Conservation (phyloP, 2,888 invertebrate genomes). For the Drosophila mercatorum region DNA sequence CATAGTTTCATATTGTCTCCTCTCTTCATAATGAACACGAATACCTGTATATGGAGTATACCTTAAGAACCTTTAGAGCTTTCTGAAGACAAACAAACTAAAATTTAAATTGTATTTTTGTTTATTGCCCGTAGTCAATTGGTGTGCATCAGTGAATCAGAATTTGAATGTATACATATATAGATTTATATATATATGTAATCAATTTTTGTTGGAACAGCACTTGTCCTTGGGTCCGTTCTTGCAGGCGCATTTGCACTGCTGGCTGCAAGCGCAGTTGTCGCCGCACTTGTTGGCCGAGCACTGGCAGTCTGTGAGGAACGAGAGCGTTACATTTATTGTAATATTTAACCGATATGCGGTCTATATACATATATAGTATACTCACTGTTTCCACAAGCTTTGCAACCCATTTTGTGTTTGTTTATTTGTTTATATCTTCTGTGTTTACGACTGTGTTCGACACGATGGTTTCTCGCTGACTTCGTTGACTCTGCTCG, state of each 20-base stretch:
- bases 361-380: neutral
- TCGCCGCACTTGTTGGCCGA: slow-evolving; percentile 71
- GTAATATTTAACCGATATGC: neutral
- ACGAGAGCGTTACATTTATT: neutral
- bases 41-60: no score
- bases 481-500: slow-evolving; percentile 12
- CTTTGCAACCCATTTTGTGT: slow-evolving; percentile 71
- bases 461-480: slow-evolving; percentile 2
- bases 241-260: slow-evolving; percentile 76
- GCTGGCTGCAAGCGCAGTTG: slow-evolving; percentile 71
- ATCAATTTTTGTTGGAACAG: slow-evolving; percentile 62
- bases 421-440: slow-evolving; percentile 10
- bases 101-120: neutral
- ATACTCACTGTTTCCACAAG: slow-evolving; percentile 71
- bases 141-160: neutral
- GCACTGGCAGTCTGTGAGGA: slow-evolving; percentile 69
- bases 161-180: neutral
- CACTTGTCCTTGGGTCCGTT: slow-evolving; percentile 74
- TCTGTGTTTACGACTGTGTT: slow-evolving; percentile 1
- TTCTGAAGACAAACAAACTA: neutral
- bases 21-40: no score
- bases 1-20: no score
- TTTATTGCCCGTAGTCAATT: neutral
- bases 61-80: no score
- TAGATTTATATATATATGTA: neutral